These are phyloP conservation scores for Sula dactylatra DNA, from an alignment of 2,113 vertebrate genomes.

Conservation along the genomic window DNA sequence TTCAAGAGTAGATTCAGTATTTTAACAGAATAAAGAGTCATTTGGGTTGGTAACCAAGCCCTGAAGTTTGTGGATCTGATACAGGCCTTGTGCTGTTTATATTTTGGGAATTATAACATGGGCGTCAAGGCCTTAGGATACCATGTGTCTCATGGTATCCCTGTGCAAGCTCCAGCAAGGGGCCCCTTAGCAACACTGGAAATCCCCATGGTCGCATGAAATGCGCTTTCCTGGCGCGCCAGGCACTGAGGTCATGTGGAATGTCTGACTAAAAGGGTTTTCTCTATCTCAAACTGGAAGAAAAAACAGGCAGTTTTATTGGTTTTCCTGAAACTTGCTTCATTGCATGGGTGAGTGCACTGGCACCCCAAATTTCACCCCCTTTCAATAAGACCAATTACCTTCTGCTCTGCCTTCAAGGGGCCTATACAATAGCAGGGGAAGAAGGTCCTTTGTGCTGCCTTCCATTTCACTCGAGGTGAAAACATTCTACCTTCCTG, in stretches of 20 bases:
- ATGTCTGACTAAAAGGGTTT: conserved; percentile 21
- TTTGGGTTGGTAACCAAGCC: not conserved
- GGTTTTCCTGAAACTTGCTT: not conserved
- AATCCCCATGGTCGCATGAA: not conserved
- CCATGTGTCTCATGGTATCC: not conserved
- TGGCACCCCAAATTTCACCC: not conserved
- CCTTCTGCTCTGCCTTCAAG: not conserved
- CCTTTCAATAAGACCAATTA: not conserved
- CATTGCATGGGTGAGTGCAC: not conserved
- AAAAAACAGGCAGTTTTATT: not conserved
- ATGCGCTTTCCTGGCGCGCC: conserved; percentile 7
- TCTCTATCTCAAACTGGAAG: conserved; percentile 31
- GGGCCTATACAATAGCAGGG: too few relatives aligned
- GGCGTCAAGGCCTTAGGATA: not conserved
- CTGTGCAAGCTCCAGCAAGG: not conserved
- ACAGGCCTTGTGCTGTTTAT: not conserved
- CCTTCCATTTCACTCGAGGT: not conserved
- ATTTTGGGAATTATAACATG: not conserved
- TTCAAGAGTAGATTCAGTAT: not conserved
- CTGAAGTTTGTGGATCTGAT: not conserved
- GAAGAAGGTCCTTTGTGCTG: not conserved
- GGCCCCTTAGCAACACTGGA: not conserved
- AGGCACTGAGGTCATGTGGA: conserved; percentile 21
- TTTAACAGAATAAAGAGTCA: not conserved
- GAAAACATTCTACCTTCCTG: not conserved